Base-by-base conservation (phyloP, 2,888 invertebrate genomes). In the Choristoneura rosaceana region DNA sequence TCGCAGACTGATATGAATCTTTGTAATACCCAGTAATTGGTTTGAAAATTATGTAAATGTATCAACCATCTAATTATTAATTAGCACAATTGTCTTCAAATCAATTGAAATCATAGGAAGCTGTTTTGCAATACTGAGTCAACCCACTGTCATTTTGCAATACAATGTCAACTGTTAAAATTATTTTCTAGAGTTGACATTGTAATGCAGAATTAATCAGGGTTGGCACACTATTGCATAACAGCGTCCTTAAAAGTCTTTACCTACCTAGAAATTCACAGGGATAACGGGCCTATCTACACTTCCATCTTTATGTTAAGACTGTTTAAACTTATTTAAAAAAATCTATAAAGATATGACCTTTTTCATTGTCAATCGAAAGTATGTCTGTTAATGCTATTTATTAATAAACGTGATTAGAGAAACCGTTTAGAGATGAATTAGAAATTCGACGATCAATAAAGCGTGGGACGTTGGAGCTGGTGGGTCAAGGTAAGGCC, bases 401-500 rank as follows among this genome's bases (percentile, higher is more conserved):
- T 43, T 43, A 43, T 43, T 43, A 12, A 10, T 43, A 17, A 47
- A 47, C n/a, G 47, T 47, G 47, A 47, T 17, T 9, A 52, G 14
- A 15, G 15, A 9, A 52, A 17, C 52, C 9, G 8, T 9, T 17
- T 52, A 17, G 52, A 55, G 25, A 12, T 10, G 12, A 55, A 55
- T 25, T 25, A 10, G 41, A 59, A 61, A 52, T 43, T 61, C 10
- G 25, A 33, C 69, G 62, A 69, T 69, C 69, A 17, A 69, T 69
- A 69, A 14, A 10, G 41, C 52, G 10, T 25, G 10, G 12, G 25
- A 12, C 10, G n/a, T 47, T 47, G 55, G n/a, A 25, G 55, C 55
- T 55, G 55, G 55, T 25, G 34, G 69, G 62, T 69, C 62, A 69
- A 69, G 69, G 69, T 43, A 12, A 15, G 25, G 50, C 61, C 68